Evolutionary conservation across 2,113 vertebrate species (phyloP), one percentile per base, ranked within the genome.

Genomic region (Indicator maculatus): DNA sequence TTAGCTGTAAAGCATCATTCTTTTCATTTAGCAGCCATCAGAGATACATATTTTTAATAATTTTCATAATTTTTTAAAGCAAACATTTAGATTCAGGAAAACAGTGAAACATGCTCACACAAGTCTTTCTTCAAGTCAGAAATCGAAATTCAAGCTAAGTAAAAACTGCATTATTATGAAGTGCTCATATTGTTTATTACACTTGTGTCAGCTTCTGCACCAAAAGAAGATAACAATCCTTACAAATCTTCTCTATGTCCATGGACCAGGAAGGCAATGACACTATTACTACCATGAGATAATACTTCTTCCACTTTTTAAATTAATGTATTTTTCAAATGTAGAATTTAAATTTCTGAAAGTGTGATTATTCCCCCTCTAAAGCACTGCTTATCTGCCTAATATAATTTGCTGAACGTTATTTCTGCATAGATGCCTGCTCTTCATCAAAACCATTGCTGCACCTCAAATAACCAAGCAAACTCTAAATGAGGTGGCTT

Each of bases 11-110:
- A 93, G 78, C 2, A 0, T 84, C 59, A 92, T 12, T 78, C 47
- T 94, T 94, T 95, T 87, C 14, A 69, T 92, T 92, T 77, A 53
- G 75, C 85, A 52, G 74, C 64, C 18, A 80, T 89, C 27, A 72
- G 44, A 93, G 45, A 44, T 44, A 44, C 3, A 16, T 44, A 90
- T 74, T 90, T 47, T 52, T 14, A 86, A 71, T 92, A 5, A 74
- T 77, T 78, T 86, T 86, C 81, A 88, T 88, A 81, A 94, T 74
- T 36, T 59, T 73, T 84, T 90, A 93, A 80, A 92, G 53, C 9
- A 3, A 69, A 53, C 33, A 89, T 77, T 90, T 67, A 81, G 41
- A 76, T 18, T 52, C 0, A 3, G 47, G 70, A 90, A 94, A 90
- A 77, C 12, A 70, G 15, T 21, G 28, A 67, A 86, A 77, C 7